Evolutionary conservation across 2,113 vertebrate species (phyloP), one percentile per base, ranked within the genome.

Genomic region (Cyphomyrus plagiostoma): DNA sequence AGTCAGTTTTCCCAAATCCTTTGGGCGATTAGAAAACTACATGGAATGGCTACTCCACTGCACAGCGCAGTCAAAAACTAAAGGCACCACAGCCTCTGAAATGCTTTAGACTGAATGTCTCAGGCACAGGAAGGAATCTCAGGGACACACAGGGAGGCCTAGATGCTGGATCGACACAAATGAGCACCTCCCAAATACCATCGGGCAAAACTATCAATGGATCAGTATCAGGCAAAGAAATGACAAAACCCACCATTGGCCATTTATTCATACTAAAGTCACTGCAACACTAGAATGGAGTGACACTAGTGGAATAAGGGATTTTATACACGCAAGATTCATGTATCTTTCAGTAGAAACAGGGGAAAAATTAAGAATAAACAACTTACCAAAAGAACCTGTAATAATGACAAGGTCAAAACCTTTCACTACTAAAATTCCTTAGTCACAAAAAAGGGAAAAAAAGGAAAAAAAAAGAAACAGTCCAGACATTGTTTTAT

Each of bases 211-310:
- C n/a, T 13, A 26, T 3, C n/a, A 13, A 13, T 3, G 62, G 62
- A 30, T 17, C 70, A 19, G 70, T 19, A 77, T 39, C 74, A 80
- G 35, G 74, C 35, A 80, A 80, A 80, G 35, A 80, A 80, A 80
- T 70, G 35, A 80, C 30, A 80, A 80, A 77, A 39, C 15, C 74
- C 74, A 80, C 62, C 62, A 70, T 30, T 26, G 62, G 82, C 9
- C 82, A 48, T 45, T 84, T 84, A 84, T 45, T 84, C n/a, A 84
- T 21, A 84, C 83, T 84, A 23, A 84, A 85, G 48, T 50, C 83
- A 26, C 83, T 48, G 83, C 83, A 85, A 49, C 83, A 86, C 83
- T 86, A 49, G 83, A 50, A 86, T n/a, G 74, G 35, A 80, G 74
- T 39, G 74, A 42, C 35, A 70, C 35, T 39, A 42, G 74, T 42